Base-by-base conservation (phyloP, 2,888 invertebrate species). In the Aphodius granarius region DNA sequence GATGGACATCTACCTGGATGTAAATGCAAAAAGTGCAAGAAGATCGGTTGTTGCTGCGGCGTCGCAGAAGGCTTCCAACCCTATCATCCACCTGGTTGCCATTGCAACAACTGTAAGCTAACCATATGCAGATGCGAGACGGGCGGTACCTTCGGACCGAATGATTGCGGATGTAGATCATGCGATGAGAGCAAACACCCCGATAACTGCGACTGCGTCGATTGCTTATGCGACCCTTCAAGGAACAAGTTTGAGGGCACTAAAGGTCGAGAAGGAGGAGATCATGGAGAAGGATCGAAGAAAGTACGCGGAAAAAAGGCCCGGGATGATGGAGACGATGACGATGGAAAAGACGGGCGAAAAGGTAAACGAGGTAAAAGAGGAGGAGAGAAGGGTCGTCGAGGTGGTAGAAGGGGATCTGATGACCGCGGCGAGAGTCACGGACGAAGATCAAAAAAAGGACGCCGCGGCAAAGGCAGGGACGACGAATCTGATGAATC, bases 201-300 rank as follows among this genome's bases (percentile, higher is more conserved):
- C 5, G 70, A 76, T 3, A 78, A 77, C 63, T 80, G 80, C 68
- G 78, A 78, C 15, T 80, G 80, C 63, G 64, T 79, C 15, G 77
- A 77, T 19, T 80, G 80, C 23, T 66, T 79, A 13, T 80, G 79
- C 21, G 75, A 76, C 13, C 79, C 79, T 43, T 43, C 43, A 43
- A 43, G 43, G n/a, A n/a, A n/a, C n/a, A n/a, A n/a, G 13, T 43
- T 43, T 43, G 9, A 43, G 13, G 13, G 13, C 1, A 13, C 6
- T 43, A 43, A 43, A 43, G 43, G 43, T 6, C 23, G 6, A 6
- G 23, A 23, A 6, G 23, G 23, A 4, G 23, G 23, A 5, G 43
- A 43, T 13, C 43, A 43, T 3, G 43, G 13, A n/a, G n/a, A n/a
- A n/a, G n/a, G n/a, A n/a, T n/a, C n/a, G n/a, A n/a, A n/a, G n/a